These are phyloP conservation scores for Sebastes itinus DNA, from an alignment of 2,797 vertebrate genomes.

Conservation along the genomic window DNA sequence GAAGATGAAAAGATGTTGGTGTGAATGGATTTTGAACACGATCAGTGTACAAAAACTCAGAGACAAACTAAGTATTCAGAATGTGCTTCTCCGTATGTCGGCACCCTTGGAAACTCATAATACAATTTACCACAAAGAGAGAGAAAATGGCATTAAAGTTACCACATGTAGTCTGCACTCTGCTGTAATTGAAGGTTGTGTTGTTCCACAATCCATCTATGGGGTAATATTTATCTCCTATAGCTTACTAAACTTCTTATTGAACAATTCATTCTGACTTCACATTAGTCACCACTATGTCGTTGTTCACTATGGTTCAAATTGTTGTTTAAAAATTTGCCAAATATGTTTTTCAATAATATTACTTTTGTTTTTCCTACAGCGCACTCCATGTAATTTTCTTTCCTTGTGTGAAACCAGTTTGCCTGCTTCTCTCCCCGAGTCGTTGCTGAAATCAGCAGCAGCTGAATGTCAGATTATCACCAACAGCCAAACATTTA, in stretches of 20 bases:
- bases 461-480: slow-evolving; percentile 8
- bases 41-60: neutral
- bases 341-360: neutral
- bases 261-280: neutral
- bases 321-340: too few species aligned
- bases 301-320: neutral
- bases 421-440: neutral
- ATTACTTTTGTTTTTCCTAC: neutral
- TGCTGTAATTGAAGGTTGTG: neutral
- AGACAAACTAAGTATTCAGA: neutral
- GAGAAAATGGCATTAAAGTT: neutral
- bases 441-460: neutral
- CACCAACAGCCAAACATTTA: slow-evolving; percentile 21
- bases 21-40: neutral
- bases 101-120: neutral
- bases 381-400: too few species aligned
- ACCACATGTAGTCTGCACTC: neutral
- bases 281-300: neutral
- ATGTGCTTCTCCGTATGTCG: neutral
- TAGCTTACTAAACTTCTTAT: neutral
- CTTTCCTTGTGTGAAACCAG: neutral
- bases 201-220: neutral
- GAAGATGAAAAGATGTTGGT: too few species aligned
- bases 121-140: neutral
- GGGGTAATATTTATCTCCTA: neutral